Base-by-base conservation (phyloP, 2,888 invertebrate genomes). In the Rhogogaster chlorosoma region DNA sequence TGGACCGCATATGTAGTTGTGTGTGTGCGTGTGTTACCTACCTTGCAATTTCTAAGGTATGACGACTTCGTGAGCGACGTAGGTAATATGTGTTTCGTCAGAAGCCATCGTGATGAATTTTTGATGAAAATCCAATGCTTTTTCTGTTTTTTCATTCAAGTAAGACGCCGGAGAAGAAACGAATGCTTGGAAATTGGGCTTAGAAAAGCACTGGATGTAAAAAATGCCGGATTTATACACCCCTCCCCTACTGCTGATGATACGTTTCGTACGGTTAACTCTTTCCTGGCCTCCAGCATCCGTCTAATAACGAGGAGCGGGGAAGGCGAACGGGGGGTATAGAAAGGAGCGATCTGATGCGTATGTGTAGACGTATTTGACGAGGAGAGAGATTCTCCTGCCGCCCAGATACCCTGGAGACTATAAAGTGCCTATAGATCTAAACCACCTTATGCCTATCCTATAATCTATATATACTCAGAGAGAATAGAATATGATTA, bases 181-280 rank as follows among this genome's bases (percentile, higher is more conserved):
- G 9, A 1, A 61, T 61, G 61, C 18, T 10, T 12, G 1, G 10
- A 67, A 32, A 22, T 42, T 42, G 71, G 22, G 18, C 26, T 42
- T 6, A 22, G n/a, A 42, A 73, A 26, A 42, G 22, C 18, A 73
- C 3, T 22, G 3, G 9, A n/a, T 22, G 71, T 73, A 42, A 42
- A 73, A 73, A 73, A 42, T 29, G 32, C 32, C 61, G 12, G n/a
- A 73, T 53, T 53, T 53, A 22, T 77, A 77, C 29, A 26, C 45
- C 42, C 42, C 42, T 22, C 32, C 12, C 57, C 18, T n/a, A 36
- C 36, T 15, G 36, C 22, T 61, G 80, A 80, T 61, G 80, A 80
- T 61, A 80, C 61, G 80, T 80, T 80, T 80, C 57, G 80, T 80
- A 53, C 53, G 77, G 80, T 38, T 61, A 36, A 61, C 38, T 57